A percentile compares a stretch with the other conserved stretches of the same genome.
phyloP scores from a whole-genome alignment of 2,113 vertebrate genomes.

The Oceanites oceanicus region DNA sequence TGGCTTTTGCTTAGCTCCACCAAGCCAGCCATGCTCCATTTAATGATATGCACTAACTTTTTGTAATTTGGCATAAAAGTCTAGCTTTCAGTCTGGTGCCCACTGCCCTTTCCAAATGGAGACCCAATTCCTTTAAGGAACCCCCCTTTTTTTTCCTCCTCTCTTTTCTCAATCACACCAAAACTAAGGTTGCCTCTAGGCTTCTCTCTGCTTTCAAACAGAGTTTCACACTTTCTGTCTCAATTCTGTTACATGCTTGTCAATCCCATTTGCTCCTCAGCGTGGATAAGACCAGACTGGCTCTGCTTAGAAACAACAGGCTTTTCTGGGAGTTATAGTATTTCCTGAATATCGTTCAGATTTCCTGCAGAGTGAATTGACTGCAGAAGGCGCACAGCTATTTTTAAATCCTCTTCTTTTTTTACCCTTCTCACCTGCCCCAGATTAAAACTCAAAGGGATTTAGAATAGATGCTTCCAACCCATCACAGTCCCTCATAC shows the following conservation, averaged over 20 bases:
- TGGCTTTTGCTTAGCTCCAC: background rate
- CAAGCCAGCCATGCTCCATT: background rate
- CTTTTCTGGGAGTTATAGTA: conserved; percentile 18
- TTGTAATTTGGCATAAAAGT: background rate
- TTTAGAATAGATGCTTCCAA: background rate
- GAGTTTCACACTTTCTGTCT: conserved; percentile 45
- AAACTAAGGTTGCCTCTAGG: background rate
- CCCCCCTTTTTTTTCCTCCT: rapidly evolving
- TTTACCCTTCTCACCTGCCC: background rate
- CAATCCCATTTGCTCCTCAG: conserved; percentile 54
- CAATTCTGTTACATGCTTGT: conserved; percentile 54
- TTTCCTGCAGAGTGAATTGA: conserved; percentile 5
- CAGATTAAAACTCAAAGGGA: conserved; percentile 24
- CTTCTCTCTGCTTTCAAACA: conserved; percentile 48
- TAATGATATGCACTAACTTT: background rate
- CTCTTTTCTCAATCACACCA: background rate
- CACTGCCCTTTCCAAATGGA: background rate
- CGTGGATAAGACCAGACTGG: background rate
- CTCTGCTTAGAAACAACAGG: conserved; percentile 43
- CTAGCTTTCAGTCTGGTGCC: background rate
- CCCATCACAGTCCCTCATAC: background rate
- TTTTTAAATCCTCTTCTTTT: conserved; percentile 2
- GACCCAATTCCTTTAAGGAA: background rate
- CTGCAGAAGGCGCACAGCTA: background rate
- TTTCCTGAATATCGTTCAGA: conserved; percentile 32